phyloP scores from a whole-genome alignment of 1,140 invertebrate genomes.

The Leptestheria dahalacensis region DNA sequence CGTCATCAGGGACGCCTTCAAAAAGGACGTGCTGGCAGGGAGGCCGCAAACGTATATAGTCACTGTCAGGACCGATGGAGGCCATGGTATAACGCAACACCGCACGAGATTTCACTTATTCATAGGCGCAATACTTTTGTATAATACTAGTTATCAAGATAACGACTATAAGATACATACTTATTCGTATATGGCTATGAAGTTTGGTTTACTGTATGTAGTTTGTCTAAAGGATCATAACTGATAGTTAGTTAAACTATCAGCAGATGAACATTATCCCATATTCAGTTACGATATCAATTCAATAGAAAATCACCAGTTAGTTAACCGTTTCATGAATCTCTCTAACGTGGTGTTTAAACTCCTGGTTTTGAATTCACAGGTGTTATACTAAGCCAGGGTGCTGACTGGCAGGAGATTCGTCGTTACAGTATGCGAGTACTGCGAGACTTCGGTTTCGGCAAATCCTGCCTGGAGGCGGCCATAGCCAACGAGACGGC shows the following conservation, averaged over 20 bases:
- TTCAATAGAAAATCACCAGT: no score
- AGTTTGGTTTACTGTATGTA: not conserved
- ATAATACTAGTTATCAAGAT: no score
- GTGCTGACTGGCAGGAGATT: conserved; percentile 49
- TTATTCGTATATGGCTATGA: not conserved
- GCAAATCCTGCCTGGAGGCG: conserved; percentile 32
- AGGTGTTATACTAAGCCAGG: conserved; percentile 20
- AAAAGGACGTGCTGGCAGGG: conserved; percentile 14
- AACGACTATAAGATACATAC: not conserved
- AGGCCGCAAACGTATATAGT: not conserved
- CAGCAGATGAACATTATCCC: not conserved
- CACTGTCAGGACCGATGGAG: not conserved
- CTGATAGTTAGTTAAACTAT: not conserved
- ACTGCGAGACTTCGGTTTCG: conserved; percentile 55
- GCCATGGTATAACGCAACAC: no score
- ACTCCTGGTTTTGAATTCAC: not conserved
- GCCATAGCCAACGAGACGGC: conserved; percentile 22
- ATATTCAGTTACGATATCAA: no score
- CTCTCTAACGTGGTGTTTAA: no score
- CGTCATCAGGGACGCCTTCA: conserved; percentile 13
- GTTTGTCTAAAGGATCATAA: no score
- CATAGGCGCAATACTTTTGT: no score
- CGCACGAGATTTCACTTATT: no score
- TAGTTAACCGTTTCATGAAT: no score
- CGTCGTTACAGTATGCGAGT: conserved; percentile 48